Percentiles rank a stretch among this genome's conserved stretches.
phyloP scores from a whole-genome alignment of 2,797 vertebrate species.

The Typhlichthys eigenmanni region DNA sequence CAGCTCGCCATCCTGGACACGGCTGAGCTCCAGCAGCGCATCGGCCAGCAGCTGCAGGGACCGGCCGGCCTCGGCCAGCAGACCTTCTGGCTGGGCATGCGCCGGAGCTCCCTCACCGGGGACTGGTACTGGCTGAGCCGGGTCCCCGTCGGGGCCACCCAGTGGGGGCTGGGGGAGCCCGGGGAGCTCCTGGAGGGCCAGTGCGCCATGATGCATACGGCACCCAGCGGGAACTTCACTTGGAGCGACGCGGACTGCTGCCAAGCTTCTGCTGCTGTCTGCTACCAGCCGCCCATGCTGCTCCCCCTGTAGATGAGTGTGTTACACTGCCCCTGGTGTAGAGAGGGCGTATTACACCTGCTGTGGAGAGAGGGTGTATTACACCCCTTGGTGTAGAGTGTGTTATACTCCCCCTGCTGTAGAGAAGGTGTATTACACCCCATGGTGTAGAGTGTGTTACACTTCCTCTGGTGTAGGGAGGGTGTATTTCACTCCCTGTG shows the following conservation, averaged over 20 bases:
- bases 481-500: too few relatives aligned
- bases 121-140: constrained; percentile 71
- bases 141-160: accelerated
- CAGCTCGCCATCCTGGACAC: constrained; percentile 49
- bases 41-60: constrained; percentile 10
- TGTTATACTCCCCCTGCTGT: too few relatives aligned
- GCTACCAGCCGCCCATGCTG: constrained; percentile 23
- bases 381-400: too few relatives aligned
- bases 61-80: too few relatives aligned
- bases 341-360: too few relatives aligned
- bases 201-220: constrained; percentile 58
- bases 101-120: constrained; percentile 47
- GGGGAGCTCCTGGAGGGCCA: constrained; percentile 20
- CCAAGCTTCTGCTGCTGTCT: constrained; percentile 43
- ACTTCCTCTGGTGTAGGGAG: too few relatives aligned
- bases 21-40: accelerated
- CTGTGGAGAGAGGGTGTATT: too few relatives aligned
- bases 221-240: neutral
- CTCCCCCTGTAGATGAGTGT: constrained; percentile 2
- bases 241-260: constrained; percentile 71
- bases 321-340: too few relatives aligned
- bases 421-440: too few relatives aligned
- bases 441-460: too few relatives aligned
- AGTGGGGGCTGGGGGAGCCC: constrained; percentile 61
- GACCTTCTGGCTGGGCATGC: constrained; percentile 52